Percentiles rank a stretch among this genome's conserved stretches.
Evolutionary conservation across 2,797 vertebrate species (phyloP).

Genomic region (Coreius guichenoti): DNA sequence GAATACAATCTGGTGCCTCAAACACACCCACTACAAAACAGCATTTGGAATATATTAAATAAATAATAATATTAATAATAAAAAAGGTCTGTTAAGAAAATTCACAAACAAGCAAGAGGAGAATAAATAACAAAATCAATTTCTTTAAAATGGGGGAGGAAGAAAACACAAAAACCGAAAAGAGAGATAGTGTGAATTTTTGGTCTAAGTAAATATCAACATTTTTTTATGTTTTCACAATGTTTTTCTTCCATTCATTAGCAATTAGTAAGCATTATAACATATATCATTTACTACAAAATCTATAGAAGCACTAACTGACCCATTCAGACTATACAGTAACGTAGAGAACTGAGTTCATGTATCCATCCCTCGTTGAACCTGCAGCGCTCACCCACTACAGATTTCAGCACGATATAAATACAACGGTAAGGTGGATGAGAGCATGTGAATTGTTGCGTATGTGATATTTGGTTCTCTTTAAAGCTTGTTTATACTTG

Average conservation of each 20-base stretch:
- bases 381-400: conserved; percentile 43
- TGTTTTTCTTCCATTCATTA: conserved; percentile 83
- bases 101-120: conserved; percentile 63
- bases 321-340: conserved; percentile 89
- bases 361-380: conserved; percentile 58
- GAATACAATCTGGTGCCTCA: conserved; percentile 69
- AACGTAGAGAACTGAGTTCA: conserved; percentile 74
- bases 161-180: conserved; percentile 65
- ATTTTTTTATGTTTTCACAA: conserved; percentile 78
- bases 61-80: conserved; percentile 41
- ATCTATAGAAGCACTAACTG: conserved; percentile 89
- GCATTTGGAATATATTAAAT: conserved; percentile 59
- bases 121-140: conserved; percentile 14
- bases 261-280: conserved; percentile 87
- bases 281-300: conserved; percentile 87
- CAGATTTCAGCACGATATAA: conserved; percentile 51
- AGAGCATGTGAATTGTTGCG: conserved; percentile 26
- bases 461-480: conserved; percentile 54
- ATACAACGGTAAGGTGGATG: conserved; percentile 67
- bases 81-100: conserved; percentile 73
- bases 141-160: conserved; percentile 61
- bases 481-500: conserved; percentile 64
- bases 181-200: conserved; percentile 85
- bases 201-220: conserved; percentile 87
- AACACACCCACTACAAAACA: conserved; percentile 66